Conservation (phyloP, 2,888 invertebrate genomes). For the Melangyna quadrimaculata region DNA sequence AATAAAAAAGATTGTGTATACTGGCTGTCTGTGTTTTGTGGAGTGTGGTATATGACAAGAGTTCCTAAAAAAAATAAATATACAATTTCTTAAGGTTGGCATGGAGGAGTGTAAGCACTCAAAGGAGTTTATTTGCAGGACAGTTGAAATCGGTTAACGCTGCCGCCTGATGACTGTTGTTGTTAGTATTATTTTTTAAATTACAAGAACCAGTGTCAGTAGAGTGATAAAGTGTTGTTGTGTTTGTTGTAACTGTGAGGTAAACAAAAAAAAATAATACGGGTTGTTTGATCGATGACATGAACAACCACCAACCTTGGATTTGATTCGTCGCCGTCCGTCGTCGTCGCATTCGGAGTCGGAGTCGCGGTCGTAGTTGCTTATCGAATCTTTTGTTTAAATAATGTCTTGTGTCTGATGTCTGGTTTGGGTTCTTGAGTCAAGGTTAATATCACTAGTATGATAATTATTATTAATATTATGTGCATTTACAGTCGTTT, state of each 20-base stretch:
- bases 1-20: not conserved
- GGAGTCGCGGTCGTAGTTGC: conserved; percentile 26
- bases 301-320: conserved; percentile 62
- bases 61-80: not conserved
- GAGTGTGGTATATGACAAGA: conserved; percentile 22
- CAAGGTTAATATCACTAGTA: conserved; percentile 49
- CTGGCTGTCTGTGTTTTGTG: not conserved
- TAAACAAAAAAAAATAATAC: conserved; percentile 48
- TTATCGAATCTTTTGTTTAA: conserved; percentile 13
- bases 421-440: conserved; percentile 42
- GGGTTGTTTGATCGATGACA: conserved; percentile 67
- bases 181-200: not conserved
- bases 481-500: conserved; percentile 13
- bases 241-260: too few relatives aligned
- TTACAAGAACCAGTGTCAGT: conserved; percentile 14
- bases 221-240: conserved; percentile 57
- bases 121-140: conserved; percentile 46
- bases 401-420: conserved; percentile 25
- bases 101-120: not conserved
- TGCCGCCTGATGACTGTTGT: too few relatives aligned
- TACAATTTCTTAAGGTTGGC: not conserved
- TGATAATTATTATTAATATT: conserved; percentile 11
- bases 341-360: not conserved
- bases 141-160: conserved; percentile 35
- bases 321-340: conserved; percentile 45